A percentile compares a stretch with the other conserved stretches of the same genome.
phyloP scores from a whole-genome alignment of 2,797 vertebrate genomes.

The Hozukius guyotensis region DNA sequence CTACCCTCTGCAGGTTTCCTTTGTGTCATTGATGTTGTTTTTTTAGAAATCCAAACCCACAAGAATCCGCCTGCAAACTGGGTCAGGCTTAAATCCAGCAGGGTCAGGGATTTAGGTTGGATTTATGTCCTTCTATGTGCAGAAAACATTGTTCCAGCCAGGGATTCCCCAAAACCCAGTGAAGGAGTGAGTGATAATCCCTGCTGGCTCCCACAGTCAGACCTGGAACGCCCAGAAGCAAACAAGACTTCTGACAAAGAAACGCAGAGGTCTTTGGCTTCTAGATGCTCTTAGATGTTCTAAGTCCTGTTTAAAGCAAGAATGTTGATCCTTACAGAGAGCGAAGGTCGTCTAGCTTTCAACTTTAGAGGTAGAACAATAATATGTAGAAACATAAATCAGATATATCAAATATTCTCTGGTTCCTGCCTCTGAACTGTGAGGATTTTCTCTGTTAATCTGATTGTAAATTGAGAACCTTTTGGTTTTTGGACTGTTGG shows the following conservation, averaged over 20 bases:
- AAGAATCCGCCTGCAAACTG: not conserved
- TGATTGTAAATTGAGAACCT: not conserved
- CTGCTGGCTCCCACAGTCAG: conserved; percentile 12
- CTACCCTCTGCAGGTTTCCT: not conserved
- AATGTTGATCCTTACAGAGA: not conserved
- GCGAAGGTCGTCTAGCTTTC: not conserved
- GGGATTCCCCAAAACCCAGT: conserved; percentile 14
- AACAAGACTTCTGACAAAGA: conserved; percentile 12
- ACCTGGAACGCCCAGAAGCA: not conserved
- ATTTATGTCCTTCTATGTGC: conserved; percentile 34
- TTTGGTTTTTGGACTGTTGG: not conserved
- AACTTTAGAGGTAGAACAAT: not conserved
- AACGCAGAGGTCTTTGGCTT: not conserved
- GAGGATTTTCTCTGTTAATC: not conserved
- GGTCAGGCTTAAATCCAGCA: conserved; percentile 17
- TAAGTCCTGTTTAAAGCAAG: not conserved
- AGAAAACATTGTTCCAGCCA: conserved; percentile 20
- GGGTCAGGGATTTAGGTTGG: conserved; percentile 34
- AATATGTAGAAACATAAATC: not conserved
- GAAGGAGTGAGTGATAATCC: conserved; percentile 35
- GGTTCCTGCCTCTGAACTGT: not conserved
- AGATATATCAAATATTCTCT: not conserved
- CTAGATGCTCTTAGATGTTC: not conserved
- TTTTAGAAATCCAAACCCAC: not conserved
- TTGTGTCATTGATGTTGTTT: not conserved